phyloP scores from a whole-genome alignment of 2,113 vertebrate genomes.

The Platichthys stellatus region DNA sequence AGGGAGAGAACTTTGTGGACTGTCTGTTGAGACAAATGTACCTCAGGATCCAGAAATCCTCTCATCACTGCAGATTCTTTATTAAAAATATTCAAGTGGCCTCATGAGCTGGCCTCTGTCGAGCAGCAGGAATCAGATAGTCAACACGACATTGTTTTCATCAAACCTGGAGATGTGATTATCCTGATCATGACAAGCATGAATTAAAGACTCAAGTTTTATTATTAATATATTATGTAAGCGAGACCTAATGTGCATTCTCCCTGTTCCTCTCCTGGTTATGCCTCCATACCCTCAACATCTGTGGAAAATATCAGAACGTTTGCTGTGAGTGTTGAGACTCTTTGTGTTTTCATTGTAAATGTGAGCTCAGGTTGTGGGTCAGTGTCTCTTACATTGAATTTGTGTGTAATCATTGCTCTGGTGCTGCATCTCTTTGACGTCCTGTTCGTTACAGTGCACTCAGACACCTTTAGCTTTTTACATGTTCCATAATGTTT shows the following conservation, averaged over 20 bases:
- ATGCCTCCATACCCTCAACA: not conserved
- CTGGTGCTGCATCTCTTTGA: not conserved
- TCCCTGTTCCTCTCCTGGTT: not conserved
- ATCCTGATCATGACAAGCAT: not conserved
- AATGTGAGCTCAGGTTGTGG: not conserved
- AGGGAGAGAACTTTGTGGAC: not conserved
- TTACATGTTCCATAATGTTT: not conserved
- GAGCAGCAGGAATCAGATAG: not conserved
- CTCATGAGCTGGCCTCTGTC: not conserved
- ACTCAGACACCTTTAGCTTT: not conserved
- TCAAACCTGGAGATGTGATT: not conserved
- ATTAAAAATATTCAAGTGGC: not conserved
- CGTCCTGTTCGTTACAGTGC: too few relatives aligned
- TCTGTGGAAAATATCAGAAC: not conserved
- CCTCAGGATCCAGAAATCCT: constrained; percentile 20
- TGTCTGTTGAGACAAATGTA: not conserved
- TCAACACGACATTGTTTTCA: not conserved
- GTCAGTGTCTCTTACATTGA: not conserved
- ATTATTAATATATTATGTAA: too few relatives aligned
- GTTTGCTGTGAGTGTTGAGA: not conserved
- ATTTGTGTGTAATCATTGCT: not conserved
- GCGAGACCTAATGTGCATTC: not conserved
- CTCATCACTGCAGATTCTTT: constrained; percentile 2
- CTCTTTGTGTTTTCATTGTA: too few relatives aligned
- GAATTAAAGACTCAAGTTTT: not conserved